Evolutionary conservation across 2,888 invertebrate species (phyloP), one percentile per base, ranked within the genome.

Genomic region (Poecilobothrus nobilitatus): DNA sequence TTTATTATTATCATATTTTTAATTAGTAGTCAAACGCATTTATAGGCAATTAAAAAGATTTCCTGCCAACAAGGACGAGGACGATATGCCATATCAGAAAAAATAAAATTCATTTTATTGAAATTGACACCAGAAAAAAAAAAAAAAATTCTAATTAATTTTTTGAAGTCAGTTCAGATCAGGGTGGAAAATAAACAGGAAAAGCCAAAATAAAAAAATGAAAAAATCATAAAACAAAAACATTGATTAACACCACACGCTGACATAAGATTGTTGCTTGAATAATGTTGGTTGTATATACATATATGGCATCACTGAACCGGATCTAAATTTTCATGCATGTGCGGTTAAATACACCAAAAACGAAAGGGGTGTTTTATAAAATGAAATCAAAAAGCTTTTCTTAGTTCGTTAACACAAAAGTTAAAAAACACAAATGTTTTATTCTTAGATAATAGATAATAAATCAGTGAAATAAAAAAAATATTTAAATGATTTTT

Each of bases 11-110:
- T 53, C n/a, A 53, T 53, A 53, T 53, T 63, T 63, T 63, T 63
- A 63, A 63, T 63, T 63, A 63, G 63, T 63, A 63, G 63, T 63
- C 63, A 63, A 63, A 63, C 27, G 27, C 27, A 63, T 27, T 63
- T 63, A 27, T 63, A 63, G 63, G 22, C 27, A 63, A 63, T 63
- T 63, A 53, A 53, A 53, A 53, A 12, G 53, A 53, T 53, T 53
- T 53, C n/a, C 53, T 53, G 37, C 12, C 27, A 27, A 27, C 27
- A 27, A 27, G 5, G 5, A 27, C 27, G 27, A 27, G 3, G 5
- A 27, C 27, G 27, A 27, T 27, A 37, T 37, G 37, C 37, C 12
- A 37, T 12, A 37, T 37, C 37, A 37, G 12, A 37, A 37, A 37
- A 10, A 10, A 37, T 27, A 27, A 27, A 27, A 27, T 27, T 27